Evolutionary conservation across 2,888 invertebrate species (phyloP), one percentile per base, ranked within the genome.

Genomic region (Tenthredo distinguenda): DNA sequence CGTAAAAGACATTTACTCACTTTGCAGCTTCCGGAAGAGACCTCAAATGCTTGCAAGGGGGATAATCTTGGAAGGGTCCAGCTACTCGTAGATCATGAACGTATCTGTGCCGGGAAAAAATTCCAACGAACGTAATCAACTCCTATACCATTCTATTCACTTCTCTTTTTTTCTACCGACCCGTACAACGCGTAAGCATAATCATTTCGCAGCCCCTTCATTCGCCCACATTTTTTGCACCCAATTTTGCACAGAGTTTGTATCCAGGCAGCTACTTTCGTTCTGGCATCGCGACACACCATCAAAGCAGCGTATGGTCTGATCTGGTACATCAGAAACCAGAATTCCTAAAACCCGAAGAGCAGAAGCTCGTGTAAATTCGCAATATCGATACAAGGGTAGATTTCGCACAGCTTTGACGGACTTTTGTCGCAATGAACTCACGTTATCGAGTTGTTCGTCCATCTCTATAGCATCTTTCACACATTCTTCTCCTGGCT

Each of bases 141-240:
- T 47, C 47, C 21, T n/a, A 21, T 4, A 62, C 62, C 6, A 10
- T 62, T 26, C 62, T 21, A 40, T 43, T 15, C 9, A n/a, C 37
- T 43, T 31, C 18, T 40, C 43, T n/a, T 12, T 68, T 43, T 15
- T 37, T 15, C 18, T 82, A 85, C 88, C 87, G 90, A 94, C 93
- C 94, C 94, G 84, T 94, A 88, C 1, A 95, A 90, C 1, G 94
- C 94, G 93, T 94, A 94, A 87, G 94, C 94, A 88, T 95, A 95
- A 89, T 95, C 95, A 88, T 95, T 95, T 26, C 95, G 91, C n/a
- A 95, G 92, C 2, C 94, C 94, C 88, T 94, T 94, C 94, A 95
- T 94, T 62, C 93, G 92, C 0, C 94, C 93, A 88, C 95, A 95
- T 2, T 91, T 87, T 0, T 90, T 90, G 15, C 93, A 93, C 26